Percentiles rank a stretch among this genome's conserved stretches.
phyloP scores from a whole-genome alignment of 1,140 invertebrate species.

The Drosophila punjabiensis region DNA sequence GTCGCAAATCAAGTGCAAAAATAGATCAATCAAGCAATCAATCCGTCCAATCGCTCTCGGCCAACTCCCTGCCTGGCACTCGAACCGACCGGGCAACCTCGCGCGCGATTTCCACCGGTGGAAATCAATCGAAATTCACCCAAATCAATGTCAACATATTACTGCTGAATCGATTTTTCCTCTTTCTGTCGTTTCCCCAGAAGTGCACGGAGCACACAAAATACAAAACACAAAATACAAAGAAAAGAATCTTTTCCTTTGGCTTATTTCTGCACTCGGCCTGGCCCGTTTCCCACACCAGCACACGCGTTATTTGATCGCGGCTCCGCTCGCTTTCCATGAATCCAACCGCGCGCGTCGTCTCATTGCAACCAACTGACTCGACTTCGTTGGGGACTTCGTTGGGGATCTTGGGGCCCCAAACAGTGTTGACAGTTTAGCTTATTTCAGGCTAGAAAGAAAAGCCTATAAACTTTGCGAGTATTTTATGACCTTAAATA shows the following conservation, averaged over 20 bases:
- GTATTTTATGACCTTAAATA: too few species aligned
- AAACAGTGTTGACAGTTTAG: too few species aligned
- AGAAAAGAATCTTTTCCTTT: constrained; percentile 26
- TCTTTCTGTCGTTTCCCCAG: constrained; percentile 55
- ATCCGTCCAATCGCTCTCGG: constrained; percentile 57
- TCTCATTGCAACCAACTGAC: constrained; percentile 42
- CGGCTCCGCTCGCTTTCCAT: constrained; percentile 52
- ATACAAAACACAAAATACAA: constrained; percentile 37
- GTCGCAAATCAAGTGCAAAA: constrained; percentile 84
- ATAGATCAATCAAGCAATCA: constrained; percentile 84
- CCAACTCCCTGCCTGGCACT: constrained; percentile 61
- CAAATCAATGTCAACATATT: constrained; percentile 61
- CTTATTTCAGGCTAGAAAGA: too few species aligned
- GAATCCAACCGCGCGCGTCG: constrained; percentile 69
- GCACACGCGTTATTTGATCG: constrained; percentile 38
- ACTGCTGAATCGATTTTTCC: constrained; percentile 60
- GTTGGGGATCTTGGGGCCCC: constrained; percentile 8
- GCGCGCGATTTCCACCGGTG: constrained; percentile 28
- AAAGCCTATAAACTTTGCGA: too few species aligned
- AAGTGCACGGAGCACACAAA: constrained; percentile 44
- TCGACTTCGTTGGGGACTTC: constrained; percentile 18
- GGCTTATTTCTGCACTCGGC: constrained; percentile 46
- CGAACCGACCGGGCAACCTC: constrained; percentile 23
- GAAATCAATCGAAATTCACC: constrained; percentile 58
- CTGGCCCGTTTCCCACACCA: constrained; percentile 63